phyloP scores from a whole-genome alignment of 2,888 invertebrate species.

The Nomada fabriciana region DNA sequence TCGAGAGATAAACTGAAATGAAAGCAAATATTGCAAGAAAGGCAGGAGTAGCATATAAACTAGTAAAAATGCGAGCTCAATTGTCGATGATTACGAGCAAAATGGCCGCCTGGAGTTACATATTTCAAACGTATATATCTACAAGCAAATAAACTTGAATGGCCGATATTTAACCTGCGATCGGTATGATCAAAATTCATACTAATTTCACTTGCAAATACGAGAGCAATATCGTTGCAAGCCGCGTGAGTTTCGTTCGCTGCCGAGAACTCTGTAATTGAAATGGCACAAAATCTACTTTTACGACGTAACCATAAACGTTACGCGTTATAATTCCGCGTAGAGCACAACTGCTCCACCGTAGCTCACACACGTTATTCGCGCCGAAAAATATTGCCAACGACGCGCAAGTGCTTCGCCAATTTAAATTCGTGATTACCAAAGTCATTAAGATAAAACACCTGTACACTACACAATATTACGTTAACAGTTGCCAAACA shows the following conservation, averaged over 20 bases:
- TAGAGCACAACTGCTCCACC: background rate
- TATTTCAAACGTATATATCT: background rate
- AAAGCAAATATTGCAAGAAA: too few species aligned
- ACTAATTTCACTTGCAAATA: constrained; percentile 22
- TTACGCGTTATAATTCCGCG: background rate
- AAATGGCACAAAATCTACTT: constrained; percentile 6
- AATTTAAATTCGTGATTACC: constrained; percentile 14
- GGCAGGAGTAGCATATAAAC: background rate
- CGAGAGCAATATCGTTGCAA: background rate
- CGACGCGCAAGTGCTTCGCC: background rate
- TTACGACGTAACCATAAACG: background rate
- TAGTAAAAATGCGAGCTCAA: background rate
- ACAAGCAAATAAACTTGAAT: background rate
- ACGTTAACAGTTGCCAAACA: background rate
- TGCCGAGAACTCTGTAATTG: constrained; percentile 5
- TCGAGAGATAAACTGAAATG: too few species aligned
- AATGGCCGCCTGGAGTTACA: background rate
- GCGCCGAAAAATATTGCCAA: background rate
- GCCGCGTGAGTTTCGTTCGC: background rate
- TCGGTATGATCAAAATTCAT: constrained; percentile 1
- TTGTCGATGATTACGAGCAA: background rate
- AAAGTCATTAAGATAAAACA: constrained; percentile 6
- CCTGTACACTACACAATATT: background rate
- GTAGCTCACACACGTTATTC: background rate
- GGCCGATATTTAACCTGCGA: background rate